These are phyloP conservation scores for Caenorhabditis briggsae DNA, from an alignment of 1,140 invertebrate species.

Conservation along the genomic window DNA sequence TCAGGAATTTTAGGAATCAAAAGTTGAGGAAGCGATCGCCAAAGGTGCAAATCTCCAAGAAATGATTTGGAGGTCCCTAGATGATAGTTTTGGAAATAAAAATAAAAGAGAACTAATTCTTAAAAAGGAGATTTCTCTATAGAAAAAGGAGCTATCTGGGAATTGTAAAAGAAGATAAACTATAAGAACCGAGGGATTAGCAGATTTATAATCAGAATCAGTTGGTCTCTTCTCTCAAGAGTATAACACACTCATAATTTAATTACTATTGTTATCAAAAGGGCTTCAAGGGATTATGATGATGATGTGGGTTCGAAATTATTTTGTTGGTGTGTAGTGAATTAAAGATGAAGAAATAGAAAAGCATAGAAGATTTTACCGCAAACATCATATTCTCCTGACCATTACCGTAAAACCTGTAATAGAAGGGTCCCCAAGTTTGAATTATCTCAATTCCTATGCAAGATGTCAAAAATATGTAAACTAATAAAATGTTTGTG, in stretches of 20 bases:
- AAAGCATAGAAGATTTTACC: background rate
- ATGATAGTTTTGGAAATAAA: background rate
- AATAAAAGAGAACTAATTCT: background rate
- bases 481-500: too few species aligned
- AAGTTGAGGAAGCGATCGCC: background rate
- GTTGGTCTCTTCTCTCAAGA: constrained; percentile 13
- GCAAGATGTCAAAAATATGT: too few species aligned
- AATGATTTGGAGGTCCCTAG: constrained; percentile 5
- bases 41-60: constrained; percentile 10
- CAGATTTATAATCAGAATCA: constrained; percentile 11
- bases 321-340: background rate
- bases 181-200: background rate
- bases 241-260: constrained; percentile 8
- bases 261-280: constrained; percentile 42
- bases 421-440: too few species aligned
- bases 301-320: background rate
- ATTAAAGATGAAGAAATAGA: background rate
- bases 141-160: background rate
- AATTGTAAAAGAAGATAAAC: background rate
- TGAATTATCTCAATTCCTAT: too few species aligned
- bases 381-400: too few species aligned
- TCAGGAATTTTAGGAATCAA: constrained; percentile 7
- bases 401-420: too few species aligned
- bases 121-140: background rate
- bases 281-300: constrained; percentile 29